Evolutionary conservation across 2,888 invertebrate genomes (phyloP), one percentile per base, ranked within the genome.

Genomic region (Craniophora ligustri): DNA sequence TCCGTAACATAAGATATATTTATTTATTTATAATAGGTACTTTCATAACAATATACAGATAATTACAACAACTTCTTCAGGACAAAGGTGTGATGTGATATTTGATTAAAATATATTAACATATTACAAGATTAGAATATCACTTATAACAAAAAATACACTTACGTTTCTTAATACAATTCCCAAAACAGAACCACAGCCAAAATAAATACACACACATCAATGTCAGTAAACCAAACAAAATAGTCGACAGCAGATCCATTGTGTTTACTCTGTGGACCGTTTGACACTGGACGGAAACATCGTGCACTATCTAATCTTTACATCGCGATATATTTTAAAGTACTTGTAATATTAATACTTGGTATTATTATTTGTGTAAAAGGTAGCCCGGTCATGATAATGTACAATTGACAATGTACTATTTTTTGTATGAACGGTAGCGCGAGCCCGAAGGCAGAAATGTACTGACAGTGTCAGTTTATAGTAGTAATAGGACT

Each of bases 101-200:
- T n/a, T n/a, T n/a, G n/a, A n/a, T n/a, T n/a, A n/a, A n/a, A n/a
- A n/a, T n/a, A n/a, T n/a, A n/a, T n/a, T n/a, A n/a, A n/a, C n/a
- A n/a, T n/a, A n/a, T n/a, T n/a, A n/a, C n/a, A n/a, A n/a, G n/a
- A n/a, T n/a, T n/a, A n/a, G n/a, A 14, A 11, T 3, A 19, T 14
- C 28, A 21, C 26, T 2, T n/a, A 14, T 3, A 19, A 47, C 3
- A 11, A 16, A 38, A 46, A 36, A 11, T 40, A 19, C 40, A 90
- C 92, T 92, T 78, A 92, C 92, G 64, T 61, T 68, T 81, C 11
- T 75, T 75, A 0, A 84, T 67, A 44, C 81, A 89, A 23, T 72
- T 77, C 0, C 91, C 89, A 32, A 92, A 91, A 68, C 92, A 92
- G 51, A 91, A 92, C 91, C 93, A 92, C 72, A 89, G 55, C 91